These are phyloP conservation scores for Echiichthys vipera DNA, from an alignment of 2,797 vertebrate species.

Conservation along the genomic window DNA sequence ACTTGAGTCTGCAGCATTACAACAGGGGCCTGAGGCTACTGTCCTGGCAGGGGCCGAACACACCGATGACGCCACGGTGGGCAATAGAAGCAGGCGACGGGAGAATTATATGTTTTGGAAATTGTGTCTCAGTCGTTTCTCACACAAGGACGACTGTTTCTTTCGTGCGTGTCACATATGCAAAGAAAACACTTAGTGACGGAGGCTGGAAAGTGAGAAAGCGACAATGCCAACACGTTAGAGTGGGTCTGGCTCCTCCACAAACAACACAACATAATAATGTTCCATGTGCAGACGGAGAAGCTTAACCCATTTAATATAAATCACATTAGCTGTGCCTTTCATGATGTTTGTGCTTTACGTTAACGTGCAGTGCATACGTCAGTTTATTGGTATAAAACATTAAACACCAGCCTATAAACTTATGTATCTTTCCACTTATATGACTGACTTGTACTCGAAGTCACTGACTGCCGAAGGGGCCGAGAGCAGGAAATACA, in stretches of 20 bases:
- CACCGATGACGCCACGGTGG: slow-evolving; percentile 51
- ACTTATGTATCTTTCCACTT: not conserved
- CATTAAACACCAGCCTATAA: slow-evolving; percentile 9
- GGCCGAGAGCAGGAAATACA: not conserved
- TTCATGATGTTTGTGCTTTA: slow-evolving; percentile 26
- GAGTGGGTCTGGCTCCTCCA: slow-evolving; percentile 32
- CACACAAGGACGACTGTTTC: slow-evolving; percentile 65
- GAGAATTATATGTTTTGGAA: slow-evolving; percentile 76
- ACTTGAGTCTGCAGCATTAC: slow-evolving; percentile 1
- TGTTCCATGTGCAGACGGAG: slow-evolving; percentile 43
- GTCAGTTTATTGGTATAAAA: not conserved
- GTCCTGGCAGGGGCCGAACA: slow-evolving; percentile 16
- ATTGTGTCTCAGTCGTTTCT: slow-evolving; percentile 56
- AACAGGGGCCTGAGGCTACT: slow-evolving; percentile 13
- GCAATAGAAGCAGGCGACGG: slow-evolving; percentile 37
- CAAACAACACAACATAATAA: slow-evolving; percentile 35
- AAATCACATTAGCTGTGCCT: slow-evolving; percentile 1
- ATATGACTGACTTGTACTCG: not conserved
- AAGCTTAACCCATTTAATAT: slow-evolving; percentile 13
- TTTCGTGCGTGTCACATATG: slow-evolving; percentile 34
- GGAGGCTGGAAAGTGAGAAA: slow-evolving; percentile 60
- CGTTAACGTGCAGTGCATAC: not conserved
- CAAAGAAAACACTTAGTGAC: slow-evolving; percentile 59
- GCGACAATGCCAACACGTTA: slow-evolving; percentile 48
- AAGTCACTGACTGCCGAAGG: slow-evolving; percentile 3